phyloP scores from a whole-genome alignment of 2,113 vertebrate species.

The Ploceus nigricollis region DNA sequence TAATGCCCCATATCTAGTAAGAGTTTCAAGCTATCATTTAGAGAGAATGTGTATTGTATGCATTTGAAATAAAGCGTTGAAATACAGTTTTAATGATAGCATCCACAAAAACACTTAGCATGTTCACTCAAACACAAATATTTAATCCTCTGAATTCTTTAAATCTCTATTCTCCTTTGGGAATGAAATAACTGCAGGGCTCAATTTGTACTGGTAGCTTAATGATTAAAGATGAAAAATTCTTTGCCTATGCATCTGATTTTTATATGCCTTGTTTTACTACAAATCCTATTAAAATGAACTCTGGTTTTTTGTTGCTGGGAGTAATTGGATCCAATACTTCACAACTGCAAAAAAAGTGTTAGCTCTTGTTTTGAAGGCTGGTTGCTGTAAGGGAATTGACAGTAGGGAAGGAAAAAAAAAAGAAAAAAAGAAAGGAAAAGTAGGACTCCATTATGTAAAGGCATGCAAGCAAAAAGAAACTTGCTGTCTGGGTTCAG shows the following conservation, averaged over 20 bases:
- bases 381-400: conserved; percentile 57
- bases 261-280: conserved; percentile 81
- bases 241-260: conserved; percentile 82
- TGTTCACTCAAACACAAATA: conserved; percentile 81
- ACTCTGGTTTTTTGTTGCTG: conserved; percentile 75
- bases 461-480: background rate
- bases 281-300: conserved; percentile 84
- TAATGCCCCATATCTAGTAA: background rate
- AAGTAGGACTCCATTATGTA: background rate
- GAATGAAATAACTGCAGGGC: conserved; percentile 80
- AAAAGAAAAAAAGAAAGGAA: background rate
- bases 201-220: conserved; percentile 85
- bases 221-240: conserved; percentile 87
- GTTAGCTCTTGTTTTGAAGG: conserved; percentile 63
- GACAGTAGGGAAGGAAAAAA: background rate
- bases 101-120: conserved; percentile 73
- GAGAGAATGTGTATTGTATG: background rate
- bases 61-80: conserved; percentile 60
- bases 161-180: conserved; percentile 79
- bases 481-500: background rate
- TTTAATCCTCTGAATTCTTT: conserved; percentile 83
- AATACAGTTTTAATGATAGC: conserved; percentile 75
- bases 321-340: conserved; percentile 79
- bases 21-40: conserved; percentile 15
- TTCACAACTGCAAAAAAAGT: conserved; percentile 66